Evolutionary conservation across 2,797 vertebrate species (phyloP).

Genomic region (Parotocinclus haroldoi): DNA sequence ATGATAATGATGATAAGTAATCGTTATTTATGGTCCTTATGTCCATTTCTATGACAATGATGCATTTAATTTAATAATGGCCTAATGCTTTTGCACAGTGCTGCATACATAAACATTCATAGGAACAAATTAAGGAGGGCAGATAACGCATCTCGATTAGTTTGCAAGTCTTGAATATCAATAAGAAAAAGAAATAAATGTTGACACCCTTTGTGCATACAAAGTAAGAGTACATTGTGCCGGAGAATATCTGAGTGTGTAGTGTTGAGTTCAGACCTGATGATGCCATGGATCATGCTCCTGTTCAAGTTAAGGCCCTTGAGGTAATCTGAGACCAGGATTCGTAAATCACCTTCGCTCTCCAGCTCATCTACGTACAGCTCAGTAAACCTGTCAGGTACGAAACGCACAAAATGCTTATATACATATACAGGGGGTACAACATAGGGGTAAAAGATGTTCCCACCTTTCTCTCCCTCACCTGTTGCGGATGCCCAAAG

Average conservation of each 20-base stretch:
- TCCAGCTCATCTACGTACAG: constrained; percentile 92
- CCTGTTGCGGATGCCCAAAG: constrained; percentile 95
- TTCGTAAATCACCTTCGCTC: constrained; percentile 82
- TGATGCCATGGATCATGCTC: constrained; percentile 82
- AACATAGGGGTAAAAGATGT: background rate
- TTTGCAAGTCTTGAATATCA: too few relatives aligned
- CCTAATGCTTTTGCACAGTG: too few relatives aligned
- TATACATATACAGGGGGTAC: background rate
- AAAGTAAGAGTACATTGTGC: too few relatives aligned
- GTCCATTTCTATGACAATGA: too few relatives aligned
- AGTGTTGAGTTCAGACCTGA: constrained; percentile 73
- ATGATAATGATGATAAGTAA: too few relatives aligned
- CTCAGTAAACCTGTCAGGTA: constrained; percentile 85
- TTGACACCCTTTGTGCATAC: too few relatives aligned
- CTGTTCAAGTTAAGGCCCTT: constrained; percentile 80
- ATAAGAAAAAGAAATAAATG: too few relatives aligned
- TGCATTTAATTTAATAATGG: too few relatives aligned
- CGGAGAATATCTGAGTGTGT: background rate
- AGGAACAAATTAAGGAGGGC: too few relatives aligned
- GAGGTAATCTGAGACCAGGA: constrained; percentile 89
- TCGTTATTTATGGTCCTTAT: too few relatives aligned
- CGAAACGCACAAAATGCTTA: background rate
- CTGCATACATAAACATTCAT: too few relatives aligned
- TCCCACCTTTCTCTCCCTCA: constrained; percentile 45
- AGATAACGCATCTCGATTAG: too few relatives aligned